Evolutionary conservation across 2,797 vertebrate genomes (phyloP).

Genomic region (Gallinago nigripennis): DNA sequence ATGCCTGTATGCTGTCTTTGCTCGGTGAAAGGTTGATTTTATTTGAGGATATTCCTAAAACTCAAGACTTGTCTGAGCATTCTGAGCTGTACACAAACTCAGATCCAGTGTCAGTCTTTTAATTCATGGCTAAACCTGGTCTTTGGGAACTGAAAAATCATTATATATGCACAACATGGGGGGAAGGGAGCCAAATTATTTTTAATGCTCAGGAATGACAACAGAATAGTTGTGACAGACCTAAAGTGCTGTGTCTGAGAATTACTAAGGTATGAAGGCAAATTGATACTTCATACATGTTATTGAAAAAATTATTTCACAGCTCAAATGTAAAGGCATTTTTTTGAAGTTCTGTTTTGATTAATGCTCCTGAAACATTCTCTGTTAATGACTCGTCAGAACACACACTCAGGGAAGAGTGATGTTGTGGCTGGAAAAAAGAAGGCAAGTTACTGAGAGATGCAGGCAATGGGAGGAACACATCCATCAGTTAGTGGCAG

Average conservation of each 20-base stretch:
- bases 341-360: not conserved
- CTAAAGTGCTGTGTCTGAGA: not conserved
- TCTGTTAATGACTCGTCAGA: not conserved
- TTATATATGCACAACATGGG: not conserved
- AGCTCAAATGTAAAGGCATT: not conserved
- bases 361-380: not conserved
- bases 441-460: not conserved
- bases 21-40: not conserved
- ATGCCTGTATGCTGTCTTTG: not conserved
- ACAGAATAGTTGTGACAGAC: not conserved
- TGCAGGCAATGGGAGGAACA: not conserved
- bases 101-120: not conserved
- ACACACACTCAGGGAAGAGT: not conserved
- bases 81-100: not conserved
- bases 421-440: not conserved
- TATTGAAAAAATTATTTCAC: not conserved
- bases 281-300: not conserved
- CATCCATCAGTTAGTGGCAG: not conserved
- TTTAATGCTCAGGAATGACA: not conserved
- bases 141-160: not conserved
- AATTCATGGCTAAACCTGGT: not conserved
- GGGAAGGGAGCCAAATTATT: rapidly evolving
- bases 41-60: not conserved
- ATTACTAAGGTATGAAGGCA: not conserved
- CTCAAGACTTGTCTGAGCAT: rapidly evolving